phyloP scores from a whole-genome alignment of 2,888 invertebrate genomes.

The Onchidella celtica region DNA sequence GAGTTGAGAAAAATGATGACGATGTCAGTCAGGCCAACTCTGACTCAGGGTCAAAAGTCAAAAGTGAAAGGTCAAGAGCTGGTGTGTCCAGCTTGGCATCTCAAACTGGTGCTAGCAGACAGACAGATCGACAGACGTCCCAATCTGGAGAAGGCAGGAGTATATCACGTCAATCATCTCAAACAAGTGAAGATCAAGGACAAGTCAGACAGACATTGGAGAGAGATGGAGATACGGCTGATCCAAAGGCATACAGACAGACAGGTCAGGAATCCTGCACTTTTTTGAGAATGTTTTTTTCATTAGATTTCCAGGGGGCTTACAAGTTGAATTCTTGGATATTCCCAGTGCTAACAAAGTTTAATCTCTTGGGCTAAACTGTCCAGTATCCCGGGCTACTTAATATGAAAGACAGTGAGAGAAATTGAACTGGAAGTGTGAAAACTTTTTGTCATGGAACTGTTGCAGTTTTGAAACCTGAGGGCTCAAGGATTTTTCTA shows the following conservation, averaged over 20 bases:
- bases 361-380: no score
- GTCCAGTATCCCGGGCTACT: no score
- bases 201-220: slow-evolving; percentile 7
- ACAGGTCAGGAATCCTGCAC: no score
- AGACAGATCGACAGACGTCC: background rate
- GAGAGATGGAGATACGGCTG: background rate
- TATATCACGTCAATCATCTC: background rate
- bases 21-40: background rate
- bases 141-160: background rate
- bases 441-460: no score
- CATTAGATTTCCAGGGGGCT: no score
- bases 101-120: background rate
- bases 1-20: slow-evolving; percentile 18
- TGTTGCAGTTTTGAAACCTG: no score
- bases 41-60: background rate
- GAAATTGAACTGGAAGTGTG: no score
- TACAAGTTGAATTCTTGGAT: no score
- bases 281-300: no score
- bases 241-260: background rate
- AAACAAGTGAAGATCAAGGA: background rate
- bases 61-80: background rate
- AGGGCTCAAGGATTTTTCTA: no score
- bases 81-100: background rate
- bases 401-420: no score
- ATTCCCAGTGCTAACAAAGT: no score